A percentile compares a stretch with the other conserved stretches of the same genome.
Conservation (phyloP, 2,888 invertebrate species). For the Eupithecia subumbrata region DNA sequence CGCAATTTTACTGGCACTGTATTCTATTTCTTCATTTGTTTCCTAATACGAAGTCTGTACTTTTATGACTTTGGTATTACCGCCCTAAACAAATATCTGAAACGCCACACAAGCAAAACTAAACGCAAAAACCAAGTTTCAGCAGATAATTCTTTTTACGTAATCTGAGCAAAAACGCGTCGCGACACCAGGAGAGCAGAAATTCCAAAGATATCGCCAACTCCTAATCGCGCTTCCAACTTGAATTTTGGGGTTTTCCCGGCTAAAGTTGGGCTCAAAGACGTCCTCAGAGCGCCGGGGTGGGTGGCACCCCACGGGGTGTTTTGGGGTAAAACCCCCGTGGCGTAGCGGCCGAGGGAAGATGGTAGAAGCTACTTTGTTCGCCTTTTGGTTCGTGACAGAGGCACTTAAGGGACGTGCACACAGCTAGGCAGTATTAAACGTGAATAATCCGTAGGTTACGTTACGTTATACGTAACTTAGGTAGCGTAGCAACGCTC, state of each 20-base stretch:
- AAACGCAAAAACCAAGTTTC: not conserved
- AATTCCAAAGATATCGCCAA: slow-evolving; percentile 78
- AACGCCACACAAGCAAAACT: not conserved
- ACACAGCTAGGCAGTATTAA: slow-evolving; percentile 71
- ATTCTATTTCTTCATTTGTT: not conserved
- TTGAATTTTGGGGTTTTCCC: slow-evolving; percentile 82
- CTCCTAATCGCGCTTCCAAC: slow-evolving; percentile 76
- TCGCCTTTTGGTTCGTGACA: slow-evolving; percentile 82
- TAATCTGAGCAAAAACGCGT: slow-evolving; percentile 36
- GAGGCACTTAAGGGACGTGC: slow-evolving; percentile 81
- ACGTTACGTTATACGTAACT: slow-evolving; percentile 1
- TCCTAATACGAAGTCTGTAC: not conserved
- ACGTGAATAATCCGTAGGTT: slow-evolving; percentile 59
- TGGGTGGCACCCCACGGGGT: slow-evolving; percentile 65
- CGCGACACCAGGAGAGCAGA: slow-evolving; percentile 69
- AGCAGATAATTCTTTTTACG: slow-evolving; percentile 14
- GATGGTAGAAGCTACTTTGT: slow-evolving; percentile 74
- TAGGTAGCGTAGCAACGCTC: slow-evolving; percentile 19
- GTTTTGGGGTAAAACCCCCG: slow-evolving; percentile 80
- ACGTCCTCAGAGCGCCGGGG: slow-evolving; percentile 79
- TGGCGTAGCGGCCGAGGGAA: slow-evolving; percentile 56
- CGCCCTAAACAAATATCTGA: not conserved
- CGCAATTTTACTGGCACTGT: not conserved
- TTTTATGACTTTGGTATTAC: not conserved
- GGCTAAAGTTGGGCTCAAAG: slow-evolving; percentile 80